phyloP scores from a whole-genome alignment of 37 sponge, comb jelly and placozoan species.

The Halisarca cf. caerulea region DNA sequence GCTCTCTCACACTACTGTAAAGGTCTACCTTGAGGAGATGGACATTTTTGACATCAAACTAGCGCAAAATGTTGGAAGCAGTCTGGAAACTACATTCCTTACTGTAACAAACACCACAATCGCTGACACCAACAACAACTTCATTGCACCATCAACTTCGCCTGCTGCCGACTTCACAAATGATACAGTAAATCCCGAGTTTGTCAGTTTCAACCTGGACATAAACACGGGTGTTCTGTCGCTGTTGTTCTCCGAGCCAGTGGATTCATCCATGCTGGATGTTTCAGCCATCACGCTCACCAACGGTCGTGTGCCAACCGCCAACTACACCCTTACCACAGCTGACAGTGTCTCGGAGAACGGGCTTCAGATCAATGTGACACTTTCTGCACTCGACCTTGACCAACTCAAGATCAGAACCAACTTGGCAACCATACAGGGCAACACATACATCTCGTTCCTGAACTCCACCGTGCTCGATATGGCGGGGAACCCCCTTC shows the following conservation, averaged over 20 bases:
- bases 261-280: constrained; percentile 44
- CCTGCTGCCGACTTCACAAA: constrained; percentile 38
- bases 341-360: constrained; percentile 9
- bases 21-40: constrained; percentile 33
- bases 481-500: constrained; percentile 22
- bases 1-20: constrained; percentile 34
- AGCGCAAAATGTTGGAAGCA: constrained; percentile 38
- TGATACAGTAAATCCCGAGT: constrained; percentile 62
- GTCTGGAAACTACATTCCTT: constrained; percentile 48
- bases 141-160: constrained; percentile 38
- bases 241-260: constrained; percentile 71
- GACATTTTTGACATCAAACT: constrained; percentile 65
- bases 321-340: constrained; percentile 38
- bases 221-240: constrained; percentile 52
- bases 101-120: constrained; percentile 46
- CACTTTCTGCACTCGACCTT: constrained; percentile 59
- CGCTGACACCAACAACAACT: constrained; percentile 63
- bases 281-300: constrained; percentile 57
- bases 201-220: constrained; percentile 54
- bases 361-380: constrained; percentile 30
- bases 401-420: constrained; percentile 58
- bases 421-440: constrained; percentile 42
- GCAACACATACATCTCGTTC: constrained; percentile 61
- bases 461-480: constrained; percentile 21
- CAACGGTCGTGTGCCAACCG: constrained; percentile 28